Base-by-base conservation (phyloP, 2,797 vertebrate species). In the Hafferia zeledoni region DNA sequence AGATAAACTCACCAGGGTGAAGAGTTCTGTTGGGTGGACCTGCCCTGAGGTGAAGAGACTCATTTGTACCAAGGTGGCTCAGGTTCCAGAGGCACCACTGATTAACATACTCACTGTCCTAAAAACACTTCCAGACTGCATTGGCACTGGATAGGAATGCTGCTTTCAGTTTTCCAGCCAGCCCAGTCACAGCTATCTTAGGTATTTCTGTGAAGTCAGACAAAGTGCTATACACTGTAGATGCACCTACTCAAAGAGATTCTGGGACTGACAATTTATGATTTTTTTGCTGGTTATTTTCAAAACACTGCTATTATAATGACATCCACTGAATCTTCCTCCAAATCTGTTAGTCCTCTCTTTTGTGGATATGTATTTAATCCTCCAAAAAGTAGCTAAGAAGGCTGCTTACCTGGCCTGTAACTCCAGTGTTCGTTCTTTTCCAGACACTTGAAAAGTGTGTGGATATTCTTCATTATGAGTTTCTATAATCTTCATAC, bases 391-490 rank as follows among this genome's bases (percentile, higher is more conserved):
- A 33, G 6, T 35, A 87, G 20, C 31, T 33, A 17, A 78, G 57
- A 50, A n/a, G 6, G 12, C 10, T 16, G 90, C 94, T 94, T 94
- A 98, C 99, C 99, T 99, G 97, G 99, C 99, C 97, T 99, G 99
- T 89, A 99, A 97, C 97, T 99, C 99, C 83, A 99, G 97, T 1
- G 98, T 99, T 83, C 99, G 97, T 96, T 99, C 99, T 94, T 99
- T 99, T 76, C 99, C 99, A 11, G 99, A 99, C 91, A 99, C 98
- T 96, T 99, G 99, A 97, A 99, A 99, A 43, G 99, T 99, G 79
- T 99, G 98, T n/a, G 99, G 99, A 87, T 99, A 99, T 94, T 99
- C 99, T 87, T 99, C 99, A 41, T 99, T 99, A 80, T 97, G 97
- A 4, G 99, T 99, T 95, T 98, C 99, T 60, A 98, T 97, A 67